phyloP scores from a whole-genome alignment of 2,888 invertebrate genomes.

The Xanthia icteritia region DNA sequence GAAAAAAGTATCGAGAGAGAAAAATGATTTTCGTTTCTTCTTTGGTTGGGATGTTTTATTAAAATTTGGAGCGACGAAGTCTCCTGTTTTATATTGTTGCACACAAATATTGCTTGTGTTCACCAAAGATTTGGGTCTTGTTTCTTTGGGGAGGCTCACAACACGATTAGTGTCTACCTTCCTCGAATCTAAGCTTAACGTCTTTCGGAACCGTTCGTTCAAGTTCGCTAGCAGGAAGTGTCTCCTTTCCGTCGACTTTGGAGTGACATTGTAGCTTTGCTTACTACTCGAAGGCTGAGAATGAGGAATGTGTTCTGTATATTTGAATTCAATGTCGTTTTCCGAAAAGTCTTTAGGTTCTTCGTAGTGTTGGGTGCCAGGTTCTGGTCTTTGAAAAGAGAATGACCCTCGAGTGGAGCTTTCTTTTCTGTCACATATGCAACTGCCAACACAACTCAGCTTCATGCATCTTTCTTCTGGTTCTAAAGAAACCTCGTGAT shows the following conservation, averaged over 20 bases:
- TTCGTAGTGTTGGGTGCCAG: constrained; percentile 80
- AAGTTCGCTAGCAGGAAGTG: constrained; percentile 85
- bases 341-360: constrained; percentile 82
- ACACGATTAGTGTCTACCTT: constrained; percentile 85
- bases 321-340: constrained; percentile 88
- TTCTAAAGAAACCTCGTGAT: constrained; percentile 81
- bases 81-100: constrained; percentile 81
- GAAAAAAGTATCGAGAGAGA: constrained; percentile 89
- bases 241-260: constrained; percentile 86
- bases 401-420: constrained; percentile 85
- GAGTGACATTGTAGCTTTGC: constrained; percentile 86
- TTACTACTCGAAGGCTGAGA: constrained; percentile 86
- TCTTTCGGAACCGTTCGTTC: constrained; percentile 88
- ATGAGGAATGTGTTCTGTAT: constrained; percentile 86
- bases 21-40: constrained; percentile 88
- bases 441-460: constrained; percentile 83
- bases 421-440: constrained; percentile 84
- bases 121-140: constrained; percentile 86
- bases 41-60: constrained; percentile 84
- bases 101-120: constrained; percentile 85
- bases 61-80: constrained; percentile 82
- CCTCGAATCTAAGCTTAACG: constrained; percentile 87
- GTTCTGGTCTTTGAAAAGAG: constrained; percentile 85
- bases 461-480: constrained; percentile 82
- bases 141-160: constrained; percentile 80